phyloP scores from a whole-genome alignment of 2,113 vertebrate species.

The Fregata magnificens region DNA sequence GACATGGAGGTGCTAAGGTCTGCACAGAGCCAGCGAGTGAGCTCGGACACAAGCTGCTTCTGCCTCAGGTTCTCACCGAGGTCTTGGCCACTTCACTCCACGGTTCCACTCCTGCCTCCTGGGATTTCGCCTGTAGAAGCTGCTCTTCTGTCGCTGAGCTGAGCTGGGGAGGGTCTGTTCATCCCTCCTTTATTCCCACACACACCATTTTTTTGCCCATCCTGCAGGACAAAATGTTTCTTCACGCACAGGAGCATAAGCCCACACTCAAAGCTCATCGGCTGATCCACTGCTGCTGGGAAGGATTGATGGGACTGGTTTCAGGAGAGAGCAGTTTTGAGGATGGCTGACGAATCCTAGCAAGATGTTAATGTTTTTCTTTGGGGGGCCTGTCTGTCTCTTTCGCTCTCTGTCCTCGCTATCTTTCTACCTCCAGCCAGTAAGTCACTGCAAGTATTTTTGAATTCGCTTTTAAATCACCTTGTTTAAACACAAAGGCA shows the following conservation, averaged over 20 bases:
- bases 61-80: not conserved
- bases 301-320: not conserved
- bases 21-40: not conserved
- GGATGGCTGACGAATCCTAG: not conserved
- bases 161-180: not conserved
- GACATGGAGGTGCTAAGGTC: not conserved
- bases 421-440: not conserved
- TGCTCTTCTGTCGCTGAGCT: not conserved
- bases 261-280: rapidly evolving
- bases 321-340: not conserved
- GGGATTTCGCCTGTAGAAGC: not conserved
- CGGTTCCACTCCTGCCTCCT: not conserved
- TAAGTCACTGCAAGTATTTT: not conserved
- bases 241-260: not conserved
- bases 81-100: not conserved
- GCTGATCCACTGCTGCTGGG: not conserved
- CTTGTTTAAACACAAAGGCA: not conserved
- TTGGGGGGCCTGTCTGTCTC: not conserved
- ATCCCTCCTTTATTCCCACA: not conserved
- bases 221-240: not conserved
- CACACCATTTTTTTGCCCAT: not conserved
- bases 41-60: not conserved
- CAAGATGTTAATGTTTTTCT: not conserved
- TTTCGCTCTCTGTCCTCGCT: not conserved
- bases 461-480: not conserved